A percentile compares a stretch with the other conserved stretches of the same genome.
Conservation (phyloP, 2,888 invertebrate genomes). For the Drosophila percnosoma region DNA sequence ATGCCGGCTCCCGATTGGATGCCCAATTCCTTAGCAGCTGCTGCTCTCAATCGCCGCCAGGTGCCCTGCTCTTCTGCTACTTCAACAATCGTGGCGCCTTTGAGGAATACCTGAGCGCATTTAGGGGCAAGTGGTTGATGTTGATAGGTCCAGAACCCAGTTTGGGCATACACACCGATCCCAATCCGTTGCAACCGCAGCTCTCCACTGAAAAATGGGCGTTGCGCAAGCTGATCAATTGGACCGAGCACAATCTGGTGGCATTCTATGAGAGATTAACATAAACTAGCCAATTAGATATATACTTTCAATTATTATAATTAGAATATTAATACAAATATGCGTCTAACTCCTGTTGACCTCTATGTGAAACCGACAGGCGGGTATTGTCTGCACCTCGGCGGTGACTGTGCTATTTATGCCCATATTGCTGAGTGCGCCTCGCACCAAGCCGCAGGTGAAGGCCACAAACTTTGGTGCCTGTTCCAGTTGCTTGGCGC, state of each 20-base stretch:
- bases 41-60: constrained; percentile 77
- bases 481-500: constrained; percentile 95
- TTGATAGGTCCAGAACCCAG: constrained; percentile 90
- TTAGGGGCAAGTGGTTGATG: constrained; percentile 88
- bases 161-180: constrained; percentile 89
- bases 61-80: constrained; percentile 91
- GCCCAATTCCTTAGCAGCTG: constrained; percentile 84
- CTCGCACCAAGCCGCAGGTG: constrained; percentile 97
- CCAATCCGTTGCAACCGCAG: constrained; percentile 88
- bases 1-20: constrained; percentile 51
- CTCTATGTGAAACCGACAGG: constrained; percentile 96
- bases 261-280: constrained; percentile 86
- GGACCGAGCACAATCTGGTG: constrained; percentile 88
- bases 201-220: constrained; percentile 86
- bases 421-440: constrained; percentile 97
- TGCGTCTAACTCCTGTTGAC: constrained; percentile 88
- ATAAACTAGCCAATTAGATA: constrained; percentile 18
- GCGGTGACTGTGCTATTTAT: constrained; percentile 97
- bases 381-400: constrained; percentile 96
- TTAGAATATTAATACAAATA: constrained; percentile 18
- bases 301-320: constrained; percentile 39
- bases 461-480: constrained; percentile 97
- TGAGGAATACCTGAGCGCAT: constrained; percentile 88
- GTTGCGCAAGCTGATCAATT: constrained; percentile 86
- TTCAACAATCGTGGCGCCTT: constrained; percentile 91